phyloP scores from a whole-genome alignment of 2,888 invertebrate genomes.

The Leuctra nigra region DNA sequence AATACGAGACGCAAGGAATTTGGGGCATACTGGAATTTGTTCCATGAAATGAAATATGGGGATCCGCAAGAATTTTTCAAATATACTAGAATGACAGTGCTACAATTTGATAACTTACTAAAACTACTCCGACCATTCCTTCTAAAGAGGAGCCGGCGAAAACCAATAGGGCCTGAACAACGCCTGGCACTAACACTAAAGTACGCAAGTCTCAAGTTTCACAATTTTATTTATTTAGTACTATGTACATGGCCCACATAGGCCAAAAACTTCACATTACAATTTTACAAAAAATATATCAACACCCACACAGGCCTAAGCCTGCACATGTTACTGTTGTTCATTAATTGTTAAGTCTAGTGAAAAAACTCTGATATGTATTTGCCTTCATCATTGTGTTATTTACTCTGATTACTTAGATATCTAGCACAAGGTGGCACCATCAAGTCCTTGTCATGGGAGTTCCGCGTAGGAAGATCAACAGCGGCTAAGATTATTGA shows the following conservation, averaged over 20 bases:
- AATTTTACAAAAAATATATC: not conserved
- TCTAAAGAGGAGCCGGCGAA: not conserved
- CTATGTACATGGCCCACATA: too few relatives aligned
- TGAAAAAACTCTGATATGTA: too few relatives aligned
- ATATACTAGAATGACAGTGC: conserved; percentile 10
- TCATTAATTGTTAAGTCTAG: too few relatives aligned
- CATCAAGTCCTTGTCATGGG: not conserved
- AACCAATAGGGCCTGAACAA: not conserved
- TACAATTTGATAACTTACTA: conserved; percentile 9
- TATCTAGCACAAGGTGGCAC: not conserved
- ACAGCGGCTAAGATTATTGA: conserved; percentile 4
- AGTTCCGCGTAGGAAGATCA: conserved; percentile 15
- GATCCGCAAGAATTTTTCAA: not conserved
- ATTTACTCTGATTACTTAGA: not conserved
- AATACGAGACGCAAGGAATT: not conserved
- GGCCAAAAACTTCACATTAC: too few relatives aligned
- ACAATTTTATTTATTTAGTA: not conserved
- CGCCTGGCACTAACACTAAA: not conserved
- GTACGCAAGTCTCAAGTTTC: not conserved
- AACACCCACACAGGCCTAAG: too few relatives aligned
- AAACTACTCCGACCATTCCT: not conserved
- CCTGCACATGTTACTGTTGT: too few relatives aligned
- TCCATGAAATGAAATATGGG: not conserved
- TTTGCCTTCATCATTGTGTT: too few relatives aligned
- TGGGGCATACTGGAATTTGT: conserved; percentile 9